A percentile compares a stretch with the other conserved stretches of the same genome.
Evolutionary conservation across 2,888 invertebrate species (phyloP).

Genomic region (Noctua fimbriata): DNA sequence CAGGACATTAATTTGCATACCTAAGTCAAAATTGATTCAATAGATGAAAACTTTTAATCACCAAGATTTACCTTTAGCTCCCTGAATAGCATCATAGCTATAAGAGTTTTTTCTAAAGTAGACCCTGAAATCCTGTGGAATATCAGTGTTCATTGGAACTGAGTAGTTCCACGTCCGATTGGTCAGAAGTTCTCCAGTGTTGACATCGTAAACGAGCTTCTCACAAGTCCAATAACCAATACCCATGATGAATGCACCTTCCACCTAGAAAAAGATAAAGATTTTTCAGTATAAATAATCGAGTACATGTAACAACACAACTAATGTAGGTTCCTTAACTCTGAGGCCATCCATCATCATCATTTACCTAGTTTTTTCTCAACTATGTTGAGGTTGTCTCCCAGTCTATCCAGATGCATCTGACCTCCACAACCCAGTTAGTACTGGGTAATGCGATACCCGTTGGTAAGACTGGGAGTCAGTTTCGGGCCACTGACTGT

Average conservation of each 20-base stretch:
- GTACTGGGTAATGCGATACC: too few relatives aligned
- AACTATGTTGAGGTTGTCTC: too few relatives aligned
- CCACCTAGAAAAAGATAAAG: slow-evolving; percentile 25
- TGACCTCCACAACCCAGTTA: too few relatives aligned
- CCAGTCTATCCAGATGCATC: too few relatives aligned
- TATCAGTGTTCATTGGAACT: slow-evolving; percentile 91
- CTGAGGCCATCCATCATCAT: too few relatives aligned
- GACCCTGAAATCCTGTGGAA: slow-evolving; percentile 91
- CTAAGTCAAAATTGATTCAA: too few relatives aligned
- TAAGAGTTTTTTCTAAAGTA: slow-evolving; percentile 82
- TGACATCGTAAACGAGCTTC: slow-evolving; percentile 22
- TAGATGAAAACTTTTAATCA: neutral
- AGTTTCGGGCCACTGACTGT: too few relatives aligned
- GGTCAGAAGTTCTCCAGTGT: slow-evolving; percentile 41
- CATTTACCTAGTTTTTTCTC: too few relatives aligned
- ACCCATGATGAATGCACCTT: slow-evolving; percentile 90
- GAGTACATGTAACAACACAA: neutral
- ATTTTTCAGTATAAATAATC: neutral
- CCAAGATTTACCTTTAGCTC: slow-evolving; percentile 37
- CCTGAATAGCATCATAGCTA: slow-evolving; percentile 41
- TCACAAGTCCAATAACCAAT: slow-evolving; percentile 91
- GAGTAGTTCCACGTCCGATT: slow-evolving; percentile 44
- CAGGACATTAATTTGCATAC: too few relatives aligned
- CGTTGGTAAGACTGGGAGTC: too few relatives aligned
- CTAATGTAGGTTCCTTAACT: neutral